Evolutionary conservation across 2,888 invertebrate genomes (phyloP), one percentile per base, ranked within the genome.

Genomic region (Acanthoscelides obtectus): DNA sequence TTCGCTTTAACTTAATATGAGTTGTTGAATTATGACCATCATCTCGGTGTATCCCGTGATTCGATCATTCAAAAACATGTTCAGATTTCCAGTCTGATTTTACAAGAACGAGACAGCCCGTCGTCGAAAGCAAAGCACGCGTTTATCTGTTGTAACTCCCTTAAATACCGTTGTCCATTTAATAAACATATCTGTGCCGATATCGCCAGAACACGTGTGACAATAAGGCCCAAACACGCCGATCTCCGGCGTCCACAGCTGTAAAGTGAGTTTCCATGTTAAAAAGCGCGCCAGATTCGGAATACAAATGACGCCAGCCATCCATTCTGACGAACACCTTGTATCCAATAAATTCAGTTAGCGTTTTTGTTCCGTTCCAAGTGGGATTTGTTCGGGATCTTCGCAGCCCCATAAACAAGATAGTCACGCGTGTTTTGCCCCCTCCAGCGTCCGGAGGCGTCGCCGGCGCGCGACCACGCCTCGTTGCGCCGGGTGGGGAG

Each of bases 301-400:
- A 85, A 85, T 85, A 86, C 85, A 86, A 86, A 86, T 83, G 85
- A 86, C 83, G 83, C 83, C 80, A 84, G 82, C 85, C 84, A 86
- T 85, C 85, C 85, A 86, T 86, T 86, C 84, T 83, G 83, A 84
- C 85, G 84, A 86, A 86, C 86, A 86, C 85, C 85, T 85, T 86
- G 86, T 86, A 85, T 84, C 85, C 85, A 85, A 86, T 86, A 86
- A 86, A 86, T 86, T 86, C 86, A 83, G 85, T 85, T 85, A 85
- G 82, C 82, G 84, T 84, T 85, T 84, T 84, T 84, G 85, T 85
- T 83, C 83, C 83, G 81, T 79, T 81, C 27, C 83, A 82, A 83
- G 85, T 84, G 84, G 85, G 85, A 85, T 86, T 86, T 86, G 86
- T 86, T 79, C 81, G 84, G 85, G 85, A 84, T 85, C 84, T 83